Conservation (phyloP, 2,797 vertebrate species). For the Rhinatrema bivittatum region DNA sequence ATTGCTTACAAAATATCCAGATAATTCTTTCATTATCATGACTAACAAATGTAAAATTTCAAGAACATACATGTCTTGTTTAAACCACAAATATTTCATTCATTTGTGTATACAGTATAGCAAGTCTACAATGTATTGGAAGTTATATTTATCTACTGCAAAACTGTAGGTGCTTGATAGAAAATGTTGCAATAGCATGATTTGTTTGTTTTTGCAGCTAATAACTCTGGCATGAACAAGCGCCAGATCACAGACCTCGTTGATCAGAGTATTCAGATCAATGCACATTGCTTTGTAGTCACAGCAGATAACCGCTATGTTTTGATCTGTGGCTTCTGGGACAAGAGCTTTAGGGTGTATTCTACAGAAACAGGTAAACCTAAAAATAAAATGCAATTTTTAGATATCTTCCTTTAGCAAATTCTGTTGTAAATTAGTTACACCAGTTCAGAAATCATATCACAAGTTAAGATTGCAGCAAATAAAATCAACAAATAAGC, state of each 20-base stretch:
- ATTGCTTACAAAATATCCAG: no score
- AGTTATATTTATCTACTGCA: conserved; percentile 32
- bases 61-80: no score
- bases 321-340: conserved; percentile 97
- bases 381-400: not conserved
- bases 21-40: no score
- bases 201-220: conserved; percentile 62
- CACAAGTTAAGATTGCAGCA: not conserved
- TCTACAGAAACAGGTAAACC: conserved; percentile 92
- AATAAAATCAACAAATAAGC: no score
- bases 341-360: conserved; percentile 97
- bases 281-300: conserved; percentile 95
- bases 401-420: not conserved
- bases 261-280: conserved; percentile 98
- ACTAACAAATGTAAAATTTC: no score
- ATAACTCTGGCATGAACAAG: conserved; percentile 87
- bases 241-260: conserved; percentile 97
- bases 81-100: no score
- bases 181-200: no score
- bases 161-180: conserved; percentile 21
- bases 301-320: conserved; percentile 98
- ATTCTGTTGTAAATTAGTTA: no score
- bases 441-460: not conserved
- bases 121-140: conserved; percentile 36
- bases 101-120: conserved; percentile 8